Base-by-base conservation (phyloP, 2,888 invertebrate genomes). In the Hydroisotoma schaefferi region DNA sequence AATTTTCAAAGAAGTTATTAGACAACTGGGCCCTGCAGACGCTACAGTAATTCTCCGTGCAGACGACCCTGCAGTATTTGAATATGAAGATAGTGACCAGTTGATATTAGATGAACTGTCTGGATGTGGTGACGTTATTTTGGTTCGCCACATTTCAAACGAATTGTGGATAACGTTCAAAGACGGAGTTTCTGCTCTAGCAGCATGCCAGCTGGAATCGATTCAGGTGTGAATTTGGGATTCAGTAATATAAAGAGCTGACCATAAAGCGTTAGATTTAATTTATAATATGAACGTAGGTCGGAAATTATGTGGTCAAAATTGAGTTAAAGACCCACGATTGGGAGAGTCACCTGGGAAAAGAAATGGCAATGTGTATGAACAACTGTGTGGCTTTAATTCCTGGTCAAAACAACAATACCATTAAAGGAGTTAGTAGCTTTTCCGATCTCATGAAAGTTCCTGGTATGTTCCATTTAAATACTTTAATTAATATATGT, bases 121-220 rank as follows among this genome's bases (percentile, higher is more conserved):
- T 1, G 87, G 87, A 70, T 86, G 90, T 73, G 94, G 94, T 5
- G 91, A 92, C 77, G 90, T 93, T 0, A 89, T 94, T 49, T 81
- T 95, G 47, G 90, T 94, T 3, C 84, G 94, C 66, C 94, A 94
- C 78, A 88, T 94, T 18, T 90, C 87, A 25, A 88, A 86, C 61
- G 87, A 89, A 18, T 86, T 97, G 80, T 91, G 92, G 86, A 85
- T 97, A 26, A 93, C 94, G 8, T 94, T 95, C 76, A 84, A 90
- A 71, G 90, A 91, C 74, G 94, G 95, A 0, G 87, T 89, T 75
- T 86, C 87, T 69, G 95, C 95, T 2, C 77, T 98, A 23, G 85
- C 86, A 61, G 90, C 90, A 1, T 79, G 78, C 0, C 78, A 78
- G 28, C 79, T 79, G 58, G 76, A 76, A 53, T 75, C 75, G 61